Conservation (phyloP, 2,888 invertebrate genomes). For the Steinernema carpocapsae region DNA sequence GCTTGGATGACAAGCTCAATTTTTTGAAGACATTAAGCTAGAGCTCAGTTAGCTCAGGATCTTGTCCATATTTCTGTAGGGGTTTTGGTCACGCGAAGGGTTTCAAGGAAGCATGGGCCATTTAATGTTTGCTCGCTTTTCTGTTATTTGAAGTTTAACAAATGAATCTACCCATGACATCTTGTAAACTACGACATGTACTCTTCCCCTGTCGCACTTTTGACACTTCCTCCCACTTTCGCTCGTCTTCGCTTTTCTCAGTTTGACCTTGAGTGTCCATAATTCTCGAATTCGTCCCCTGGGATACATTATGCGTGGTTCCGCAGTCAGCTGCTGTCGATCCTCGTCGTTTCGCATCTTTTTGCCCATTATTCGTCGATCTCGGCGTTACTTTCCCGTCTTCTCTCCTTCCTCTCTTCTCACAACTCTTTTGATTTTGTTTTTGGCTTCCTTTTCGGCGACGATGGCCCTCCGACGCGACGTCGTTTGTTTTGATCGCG, state of each 20-base stretch:
- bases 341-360: slow-evolving; percentile 20
- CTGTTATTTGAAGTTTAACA: too few relatives aligned
- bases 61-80: too few relatives aligned
- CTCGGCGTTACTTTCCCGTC: not conserved
- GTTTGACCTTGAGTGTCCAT: slow-evolving; percentile 30
- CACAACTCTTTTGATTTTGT: not conserved
- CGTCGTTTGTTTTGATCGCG: slow-evolving; percentile 16
- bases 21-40: too few relatives aligned
- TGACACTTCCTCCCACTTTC: not conserved
- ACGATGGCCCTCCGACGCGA: not conserved
- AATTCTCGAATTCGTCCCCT: slow-evolving; percentile 24
- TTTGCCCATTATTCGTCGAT: slow-evolving; percentile 15
- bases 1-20: too few relatives aligned
- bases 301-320: slow-evolving; percentile 16
- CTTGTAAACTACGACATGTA: too few relatives aligned
- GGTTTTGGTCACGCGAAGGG: too few relatives aligned
- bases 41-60: too few relatives aligned
- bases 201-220: too few relatives aligned
- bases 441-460: slow-evolving; percentile 9
- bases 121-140: too few relatives aligned
- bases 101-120: too few relatives aligned
- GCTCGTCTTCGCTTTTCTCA: not conserved
- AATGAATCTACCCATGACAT: too few relatives aligned
- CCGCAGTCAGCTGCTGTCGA: slow-evolving; percentile 25
- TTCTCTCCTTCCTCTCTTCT: not conserved